A percentile compares a stretch with the other conserved stretches of the same genome.
phyloP scores from a whole-genome alignment of 2,797 vertebrate genomes.

The Epinephelus awoara region DNA sequence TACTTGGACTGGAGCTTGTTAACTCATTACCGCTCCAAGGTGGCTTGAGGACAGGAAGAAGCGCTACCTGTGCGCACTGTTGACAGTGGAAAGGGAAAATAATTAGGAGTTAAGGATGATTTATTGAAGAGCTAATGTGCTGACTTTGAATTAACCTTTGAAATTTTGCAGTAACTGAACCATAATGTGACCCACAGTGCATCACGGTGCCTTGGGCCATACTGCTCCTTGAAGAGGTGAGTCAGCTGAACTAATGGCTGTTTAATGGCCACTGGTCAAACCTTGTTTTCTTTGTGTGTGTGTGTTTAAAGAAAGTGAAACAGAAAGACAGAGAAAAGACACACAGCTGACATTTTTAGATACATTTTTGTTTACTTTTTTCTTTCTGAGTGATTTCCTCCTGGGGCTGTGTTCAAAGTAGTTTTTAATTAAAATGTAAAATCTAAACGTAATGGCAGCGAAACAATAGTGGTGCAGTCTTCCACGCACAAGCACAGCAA shows the following conservation, averaged over 20 bases:
- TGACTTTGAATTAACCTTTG: conserved; percentile 71
- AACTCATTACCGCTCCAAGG: conserved; percentile 42
- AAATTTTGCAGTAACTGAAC: conserved; percentile 44
- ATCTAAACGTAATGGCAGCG: conserved; percentile 42
- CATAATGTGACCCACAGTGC: conserved; percentile 47
- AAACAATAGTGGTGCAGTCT: conserved; percentile 34
- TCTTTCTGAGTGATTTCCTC: conserved; percentile 49
- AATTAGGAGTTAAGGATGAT: conserved; percentile 59
- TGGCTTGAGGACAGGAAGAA: conserved; percentile 37
- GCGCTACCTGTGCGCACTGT: conserved; percentile 3
- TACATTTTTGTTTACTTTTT: conserved; percentile 47
- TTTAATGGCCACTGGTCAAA: conserved; percentile 48
- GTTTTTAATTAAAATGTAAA: conserved; percentile 65
- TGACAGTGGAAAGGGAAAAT: conserved; percentile 15
- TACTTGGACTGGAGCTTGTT: conserved; percentile 42
- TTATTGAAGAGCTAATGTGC: conserved; percentile 57
- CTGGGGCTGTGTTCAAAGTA: conserved; percentile 38
- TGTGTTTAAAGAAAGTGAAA: not conserved
- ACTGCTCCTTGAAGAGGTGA: conserved; percentile 60
- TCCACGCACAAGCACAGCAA: conserved; percentile 46
- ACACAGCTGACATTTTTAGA: conserved; percentile 50
- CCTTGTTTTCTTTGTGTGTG: conserved; percentile 22
- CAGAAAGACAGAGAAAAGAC: not conserved
- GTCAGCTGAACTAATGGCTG: conserved; percentile 53
- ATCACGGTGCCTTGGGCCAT: conserved; percentile 38